phyloP scores from a whole-genome alignment of 1,140 invertebrate species.

The Neodiprion virginianus region DNA sequence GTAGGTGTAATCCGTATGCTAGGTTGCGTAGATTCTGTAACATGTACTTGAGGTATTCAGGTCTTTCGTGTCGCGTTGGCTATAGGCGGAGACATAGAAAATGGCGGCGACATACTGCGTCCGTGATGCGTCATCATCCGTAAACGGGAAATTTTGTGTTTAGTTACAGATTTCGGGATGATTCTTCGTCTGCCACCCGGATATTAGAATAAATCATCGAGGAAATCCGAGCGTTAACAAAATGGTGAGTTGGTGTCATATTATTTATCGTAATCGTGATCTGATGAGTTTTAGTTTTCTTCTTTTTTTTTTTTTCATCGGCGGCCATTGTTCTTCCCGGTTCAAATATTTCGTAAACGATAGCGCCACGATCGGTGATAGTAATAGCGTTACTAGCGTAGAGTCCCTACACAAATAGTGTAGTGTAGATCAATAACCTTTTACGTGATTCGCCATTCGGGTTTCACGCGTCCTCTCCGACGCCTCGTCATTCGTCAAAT shows the following conservation, averaged over 20 bases:
- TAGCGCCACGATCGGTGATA: no score
- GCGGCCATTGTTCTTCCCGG: not conserved
- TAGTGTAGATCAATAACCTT: not conserved
- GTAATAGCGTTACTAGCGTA: not conserved
- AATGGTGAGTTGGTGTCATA: not conserved
- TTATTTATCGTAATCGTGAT: not conserved
- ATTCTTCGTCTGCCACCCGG: conserved; percentile 4
- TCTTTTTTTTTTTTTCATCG: not conserved
- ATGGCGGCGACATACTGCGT: not conserved
- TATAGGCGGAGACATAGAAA: not conserved
- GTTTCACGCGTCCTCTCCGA: no score
- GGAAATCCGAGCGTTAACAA: not conserved
- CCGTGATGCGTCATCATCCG: not conserved
- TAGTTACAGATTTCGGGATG: not conserved
- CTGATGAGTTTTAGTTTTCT: not conserved
- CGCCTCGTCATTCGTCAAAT: no score
- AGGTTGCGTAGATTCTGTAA: no score
- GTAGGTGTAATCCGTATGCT: no score
- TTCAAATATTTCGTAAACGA: not conserved
- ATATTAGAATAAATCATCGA: not conserved
- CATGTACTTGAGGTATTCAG: no score
- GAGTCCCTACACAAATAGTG: not conserved
- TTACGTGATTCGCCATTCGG: not conserved
- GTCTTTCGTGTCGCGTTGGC: no score
- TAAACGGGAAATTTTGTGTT: conserved; percentile 3